phyloP scores from a whole-genome alignment of 2,888 invertebrate species.

The Athetis lepigone region DNA sequence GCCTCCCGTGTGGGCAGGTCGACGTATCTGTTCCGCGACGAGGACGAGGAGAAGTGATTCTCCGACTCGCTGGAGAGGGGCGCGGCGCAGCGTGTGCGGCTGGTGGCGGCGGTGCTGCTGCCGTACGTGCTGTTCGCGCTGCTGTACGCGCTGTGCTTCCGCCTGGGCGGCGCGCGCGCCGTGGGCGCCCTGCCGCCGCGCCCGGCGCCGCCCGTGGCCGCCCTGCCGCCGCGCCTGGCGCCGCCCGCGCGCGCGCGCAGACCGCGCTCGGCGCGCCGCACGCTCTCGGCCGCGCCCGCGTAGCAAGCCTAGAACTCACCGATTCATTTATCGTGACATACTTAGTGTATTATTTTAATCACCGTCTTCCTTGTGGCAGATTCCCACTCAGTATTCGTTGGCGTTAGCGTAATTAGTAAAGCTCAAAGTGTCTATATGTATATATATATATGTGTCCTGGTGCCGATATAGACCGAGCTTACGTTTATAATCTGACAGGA shows the following conservation, averaged over 20 bases:
- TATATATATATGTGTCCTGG: conserved; percentile 37
- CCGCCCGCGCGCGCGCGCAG: background rate
- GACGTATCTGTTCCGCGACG: conserved; percentile 95
- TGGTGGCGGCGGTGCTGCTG: conserved; percentile 78
- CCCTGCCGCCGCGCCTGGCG: conserved; percentile 69
- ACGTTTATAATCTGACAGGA: conserved; percentile 32
- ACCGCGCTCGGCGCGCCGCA: background rate
- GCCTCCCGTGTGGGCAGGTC: conserved; percentile 91
- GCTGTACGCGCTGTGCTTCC: conserved; percentile 78
- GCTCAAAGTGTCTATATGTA: conserved; percentile 56
- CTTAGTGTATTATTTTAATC: conserved; percentile 38
- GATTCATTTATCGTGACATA: conserved; percentile 39
- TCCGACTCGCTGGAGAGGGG: conserved; percentile 75
- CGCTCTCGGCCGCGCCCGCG: conserved; percentile 4
- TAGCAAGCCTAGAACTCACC: conserved; percentile 40
- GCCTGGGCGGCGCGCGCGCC: conserved; percentile 34
- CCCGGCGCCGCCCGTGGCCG: conserved; percentile 70
- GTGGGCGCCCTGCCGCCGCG: background rate
- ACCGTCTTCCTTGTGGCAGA: conserved; percentile 55
- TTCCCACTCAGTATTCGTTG: conserved; percentile 47
- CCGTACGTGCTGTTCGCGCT: conserved; percentile 82
- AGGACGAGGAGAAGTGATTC: conserved; percentile 92
- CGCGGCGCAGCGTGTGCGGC: conserved; percentile 87
- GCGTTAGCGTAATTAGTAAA: conserved; percentile 49
- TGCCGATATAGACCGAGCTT: conserved; percentile 39